Evolutionary conservation across 2,113 vertebrate genomes (phyloP), one percentile per base, ranked within the genome.

Genomic region (Scalopus aquaticus): DNA sequence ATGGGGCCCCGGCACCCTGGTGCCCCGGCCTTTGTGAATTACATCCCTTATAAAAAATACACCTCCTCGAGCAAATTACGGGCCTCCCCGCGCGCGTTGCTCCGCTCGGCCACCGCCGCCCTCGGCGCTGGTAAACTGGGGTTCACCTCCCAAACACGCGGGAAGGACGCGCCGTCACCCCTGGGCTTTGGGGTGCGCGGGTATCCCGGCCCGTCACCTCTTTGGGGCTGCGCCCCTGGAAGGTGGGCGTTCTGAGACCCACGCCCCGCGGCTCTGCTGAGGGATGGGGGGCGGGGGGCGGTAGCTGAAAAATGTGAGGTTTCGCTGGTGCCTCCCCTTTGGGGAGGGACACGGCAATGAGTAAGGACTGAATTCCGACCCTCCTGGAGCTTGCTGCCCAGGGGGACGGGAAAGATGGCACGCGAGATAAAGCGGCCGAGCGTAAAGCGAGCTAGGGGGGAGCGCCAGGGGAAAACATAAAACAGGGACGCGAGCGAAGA

Each of bases 91-190:
- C 54, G 37, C 32, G 44, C 28, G 4, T 39, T 6, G 22, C 42
- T 81, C 30, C n/a, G 13, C 54, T 17, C n/a, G n/a, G n/a, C 3
- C 82, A 24, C 3, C 64, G 6, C 28, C n/a, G 3, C 24, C 69
- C 11, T 39, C 3, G 3, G 30, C 44, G 6, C 64, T 15, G 0
- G 12, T 12, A 0, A 37, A 8, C 1, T 19, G 9, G 0, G 24
- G 20, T 9, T 28, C 58, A 0, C 28, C 37, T 15, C 70, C 76
- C n/a, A 3, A 13, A 37, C 16, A 1, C 35, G 32, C 13, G 1
- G 20, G 42, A 8, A 24, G 74, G 87, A 42, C 30, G 44, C 44
- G 13, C 79, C 1, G 35, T 49, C 26, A 22, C 56, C 30, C 37
- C 30, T 42, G 6, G 32, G n/a, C 16, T 83, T 42, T 10, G 6